phyloP scores from a whole-genome alignment of 2,113 vertebrate species.

The Ceyx cyanopectus region DNA sequence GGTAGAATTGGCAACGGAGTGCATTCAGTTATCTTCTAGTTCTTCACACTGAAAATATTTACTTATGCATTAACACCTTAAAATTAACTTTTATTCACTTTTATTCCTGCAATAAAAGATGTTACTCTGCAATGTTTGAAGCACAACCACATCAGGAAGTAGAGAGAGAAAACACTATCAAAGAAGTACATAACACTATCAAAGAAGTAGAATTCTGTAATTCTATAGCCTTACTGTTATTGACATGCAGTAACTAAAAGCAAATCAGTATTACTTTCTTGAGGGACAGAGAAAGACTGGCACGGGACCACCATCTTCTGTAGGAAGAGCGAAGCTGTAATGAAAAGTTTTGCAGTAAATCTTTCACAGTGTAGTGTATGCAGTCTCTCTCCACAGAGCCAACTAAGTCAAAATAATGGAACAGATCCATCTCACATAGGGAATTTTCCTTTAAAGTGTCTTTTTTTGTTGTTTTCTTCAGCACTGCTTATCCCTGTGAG shows the following conservation, averaged over 20 bases:
- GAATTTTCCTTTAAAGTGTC: background rate
- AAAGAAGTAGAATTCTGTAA: too few relatives aligned
- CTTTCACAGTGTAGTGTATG: background rate
- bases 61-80: background rate
- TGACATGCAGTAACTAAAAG: conserved; percentile 34
- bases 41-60: background rate
- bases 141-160: background rate
- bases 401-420: background rate
- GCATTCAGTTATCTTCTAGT: background rate
- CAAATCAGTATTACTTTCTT: background rate
- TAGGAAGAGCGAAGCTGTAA: background rate
- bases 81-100: too few relatives aligned
- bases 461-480: background rate
- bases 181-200: too few relatives aligned
- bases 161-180: background rate
- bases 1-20: background rate
- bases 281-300: background rate
- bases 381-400: background rate
- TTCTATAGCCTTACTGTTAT: background rate
- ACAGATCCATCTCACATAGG: background rate
- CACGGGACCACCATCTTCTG: background rate
- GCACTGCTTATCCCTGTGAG: background rate
- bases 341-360: background rate
- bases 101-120: background rate
- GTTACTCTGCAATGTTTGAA: background rate